Percentiles rank a stretch among this genome's conserved stretches.
Conservation (phyloP, 2,797 vertebrate genomes). For the Morus bassanus region DNA sequence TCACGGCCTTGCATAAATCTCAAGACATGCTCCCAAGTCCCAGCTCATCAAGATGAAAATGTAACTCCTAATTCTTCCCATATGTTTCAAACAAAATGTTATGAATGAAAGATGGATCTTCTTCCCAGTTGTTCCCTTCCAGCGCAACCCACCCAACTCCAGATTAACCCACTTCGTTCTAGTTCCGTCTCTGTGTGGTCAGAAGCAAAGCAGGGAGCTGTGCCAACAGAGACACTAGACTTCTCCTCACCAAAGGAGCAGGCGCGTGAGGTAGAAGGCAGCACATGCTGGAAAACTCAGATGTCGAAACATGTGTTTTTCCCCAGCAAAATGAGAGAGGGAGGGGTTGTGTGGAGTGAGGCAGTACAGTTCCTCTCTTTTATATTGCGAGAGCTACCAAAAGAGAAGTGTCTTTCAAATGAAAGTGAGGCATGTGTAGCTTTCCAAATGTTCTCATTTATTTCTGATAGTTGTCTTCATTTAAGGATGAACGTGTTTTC, state of each 20-base stretch:
- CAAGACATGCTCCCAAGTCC: neutral
- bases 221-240: neutral
- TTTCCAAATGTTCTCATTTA: constrained; percentile 40
- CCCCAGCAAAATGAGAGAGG: neutral
- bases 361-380: neutral
- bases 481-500: constrained; percentile 49
- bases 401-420: constrained; percentile 16
- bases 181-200: neutral
- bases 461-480: constrained; percentile 49
- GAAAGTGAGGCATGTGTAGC: neutral
- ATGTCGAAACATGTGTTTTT: neutral
- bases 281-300: neutral
- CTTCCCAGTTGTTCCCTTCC: neutral
- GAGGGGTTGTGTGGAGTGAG: neutral
- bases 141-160: neutral
- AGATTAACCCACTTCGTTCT: neutral
- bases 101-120: constrained; percentile 18
- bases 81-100: constrained; percentile 8
- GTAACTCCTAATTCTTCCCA: constrained; percentile 8
- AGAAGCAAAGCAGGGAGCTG: neutral
- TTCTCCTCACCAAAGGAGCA: neutral
- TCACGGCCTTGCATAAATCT: neutral
- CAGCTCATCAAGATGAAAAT: constrained; percentile 32
- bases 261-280: neutral
- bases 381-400: neutral